Percentiles rank a stretch among this genome's conserved stretches.
phyloP scores from a whole-genome alignment of 2,797 vertebrate genomes.

The Falco rusticolus region DNA sequence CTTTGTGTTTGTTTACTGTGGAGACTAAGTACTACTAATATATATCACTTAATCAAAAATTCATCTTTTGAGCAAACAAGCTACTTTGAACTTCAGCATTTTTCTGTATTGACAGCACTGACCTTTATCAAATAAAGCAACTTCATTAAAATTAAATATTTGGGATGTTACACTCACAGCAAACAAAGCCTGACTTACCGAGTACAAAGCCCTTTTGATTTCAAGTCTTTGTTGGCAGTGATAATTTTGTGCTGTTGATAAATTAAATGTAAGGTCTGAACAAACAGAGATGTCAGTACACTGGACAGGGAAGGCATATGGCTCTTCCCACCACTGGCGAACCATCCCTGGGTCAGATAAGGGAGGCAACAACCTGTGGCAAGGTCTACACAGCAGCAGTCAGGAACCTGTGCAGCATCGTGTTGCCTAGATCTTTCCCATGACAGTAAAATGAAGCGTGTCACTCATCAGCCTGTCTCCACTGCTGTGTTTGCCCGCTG shows the following conservation, averaged over 20 bases:
- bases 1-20: not conserved
- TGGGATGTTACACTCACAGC: not conserved
- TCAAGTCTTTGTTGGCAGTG: not conserved
- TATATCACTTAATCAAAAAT: not conserved
- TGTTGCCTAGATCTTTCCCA: not conserved
- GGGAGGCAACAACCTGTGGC: not conserved
- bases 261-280: not conserved
- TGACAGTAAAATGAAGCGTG: not conserved
- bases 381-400: not conserved
- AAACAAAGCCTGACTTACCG: not conserved
- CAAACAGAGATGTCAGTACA: rapidly evolving
- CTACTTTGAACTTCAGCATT: not conserved
- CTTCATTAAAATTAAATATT: slow-evolving; percentile 43
- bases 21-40: slow-evolving; percentile 2
- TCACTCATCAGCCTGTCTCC: not conserved
- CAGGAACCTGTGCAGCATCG: not conserved
- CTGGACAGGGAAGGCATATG: not conserved
- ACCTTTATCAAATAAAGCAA: slow-evolving; percentile 14
- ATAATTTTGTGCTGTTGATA: not conserved
- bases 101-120: not conserved
- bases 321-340: not conserved
- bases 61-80: slow-evolving; percentile 14
- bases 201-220: not conserved
- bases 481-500: not conserved
- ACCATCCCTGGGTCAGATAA: not conserved